These are phyloP conservation scores for Nymphicus hollandicus DNA, from an alignment of 2,113 vertebrate species.

Conservation along the genomic window DNA sequence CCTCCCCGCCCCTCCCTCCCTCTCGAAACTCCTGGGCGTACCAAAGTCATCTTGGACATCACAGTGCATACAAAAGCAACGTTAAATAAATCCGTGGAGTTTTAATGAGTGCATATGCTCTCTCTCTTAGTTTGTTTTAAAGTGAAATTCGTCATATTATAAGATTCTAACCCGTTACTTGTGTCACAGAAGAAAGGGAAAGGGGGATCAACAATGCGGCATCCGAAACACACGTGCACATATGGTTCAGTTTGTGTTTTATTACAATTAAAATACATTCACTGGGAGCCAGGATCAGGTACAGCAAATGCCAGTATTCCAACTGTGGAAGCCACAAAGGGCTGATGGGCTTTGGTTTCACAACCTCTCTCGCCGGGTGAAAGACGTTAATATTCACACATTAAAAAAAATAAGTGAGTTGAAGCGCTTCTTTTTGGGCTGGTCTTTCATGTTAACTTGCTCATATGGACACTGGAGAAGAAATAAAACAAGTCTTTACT, in stretches of 20 bases:
- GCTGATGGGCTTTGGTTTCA: neutral
- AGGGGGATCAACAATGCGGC: neutral
- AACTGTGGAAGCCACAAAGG: neutral
- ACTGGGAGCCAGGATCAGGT: neutral
- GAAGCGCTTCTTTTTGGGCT: slow-evolving; percentile 81
- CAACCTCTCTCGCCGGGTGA: neutral
- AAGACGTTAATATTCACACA: slow-evolving; percentile 29
- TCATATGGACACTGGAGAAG: slow-evolving; percentile 84
- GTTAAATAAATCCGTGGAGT: neutral
- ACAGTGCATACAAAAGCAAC: neutral
- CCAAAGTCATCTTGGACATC: neutral
- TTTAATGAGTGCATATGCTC: neutral
- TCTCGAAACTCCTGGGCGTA: neutral
- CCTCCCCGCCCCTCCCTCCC: neutral
- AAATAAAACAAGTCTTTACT: slow-evolving; percentile 61
- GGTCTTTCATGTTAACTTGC: slow-evolving; percentile 83
- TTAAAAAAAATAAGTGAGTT: slow-evolving; percentile 74
- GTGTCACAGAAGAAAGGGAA: slow-evolving; percentile 8
- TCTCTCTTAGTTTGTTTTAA: neutral
- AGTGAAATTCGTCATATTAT: neutral
- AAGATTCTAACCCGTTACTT: neutral
- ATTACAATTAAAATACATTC: slow-evolving; percentile 27
- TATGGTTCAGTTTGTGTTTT: slow-evolving; percentile 34
- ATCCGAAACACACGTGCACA: slow-evolving; percentile 6
- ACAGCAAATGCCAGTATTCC: neutral